phyloP scores from a whole-genome alignment of 2,888 invertebrate genomes.

The Drosophila picticornis region DNA sequence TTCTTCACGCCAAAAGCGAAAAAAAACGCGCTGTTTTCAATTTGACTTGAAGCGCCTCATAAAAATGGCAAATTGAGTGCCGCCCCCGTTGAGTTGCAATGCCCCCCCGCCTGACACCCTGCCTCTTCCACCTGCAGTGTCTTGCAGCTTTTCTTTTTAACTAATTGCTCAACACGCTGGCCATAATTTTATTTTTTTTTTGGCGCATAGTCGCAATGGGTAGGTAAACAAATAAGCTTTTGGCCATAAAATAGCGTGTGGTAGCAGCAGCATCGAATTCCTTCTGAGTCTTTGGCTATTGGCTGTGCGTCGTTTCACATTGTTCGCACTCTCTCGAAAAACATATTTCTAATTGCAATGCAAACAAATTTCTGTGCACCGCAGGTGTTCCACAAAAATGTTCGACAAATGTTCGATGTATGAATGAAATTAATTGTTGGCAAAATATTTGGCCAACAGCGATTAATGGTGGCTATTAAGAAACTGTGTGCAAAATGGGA shows the following conservation, averaged over 20 bases:
- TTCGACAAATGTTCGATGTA: slow-evolving; percentile 41
- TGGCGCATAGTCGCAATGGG: slow-evolving; percentile 53
- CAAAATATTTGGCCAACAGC: slow-evolving; percentile 62
- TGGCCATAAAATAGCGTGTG: slow-evolving; percentile 76
- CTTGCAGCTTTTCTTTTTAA: slow-evolving; percentile 50
- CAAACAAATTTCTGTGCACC: slow-evolving; percentile 63
- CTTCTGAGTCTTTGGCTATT: slow-evolving; percentile 22
- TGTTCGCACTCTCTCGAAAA: slow-evolving; percentile 6
- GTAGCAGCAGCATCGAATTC: slow-evolving; percentile 53
- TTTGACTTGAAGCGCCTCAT: slow-evolving; percentile 74
- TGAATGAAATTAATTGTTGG: slow-evolving; percentile 68
- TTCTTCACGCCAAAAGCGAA: slow-evolving; percentile 43
- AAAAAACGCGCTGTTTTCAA: slow-evolving; percentile 58
- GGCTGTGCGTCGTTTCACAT: slow-evolving; percentile 25
- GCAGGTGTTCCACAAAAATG: slow-evolving; percentile 48
- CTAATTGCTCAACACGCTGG: slow-evolving; percentile 67
- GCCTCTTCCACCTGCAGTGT: slow-evolving; percentile 17
- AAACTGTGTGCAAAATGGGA: neutral
- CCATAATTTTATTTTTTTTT: slow-evolving; percentile 59
- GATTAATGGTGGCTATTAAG: slow-evolving; percentile 47
- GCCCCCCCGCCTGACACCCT: neutral
- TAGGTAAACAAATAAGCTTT: slow-evolving; percentile 64
- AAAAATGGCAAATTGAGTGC: slow-evolving; percentile 81
- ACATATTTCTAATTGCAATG: slow-evolving; percentile 72
- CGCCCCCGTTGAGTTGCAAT: slow-evolving; percentile 71